Evolutionary conservation across 1,140 invertebrate genomes (phyloP).

Genomic region (Oncopeltus fasciatus): DNA sequence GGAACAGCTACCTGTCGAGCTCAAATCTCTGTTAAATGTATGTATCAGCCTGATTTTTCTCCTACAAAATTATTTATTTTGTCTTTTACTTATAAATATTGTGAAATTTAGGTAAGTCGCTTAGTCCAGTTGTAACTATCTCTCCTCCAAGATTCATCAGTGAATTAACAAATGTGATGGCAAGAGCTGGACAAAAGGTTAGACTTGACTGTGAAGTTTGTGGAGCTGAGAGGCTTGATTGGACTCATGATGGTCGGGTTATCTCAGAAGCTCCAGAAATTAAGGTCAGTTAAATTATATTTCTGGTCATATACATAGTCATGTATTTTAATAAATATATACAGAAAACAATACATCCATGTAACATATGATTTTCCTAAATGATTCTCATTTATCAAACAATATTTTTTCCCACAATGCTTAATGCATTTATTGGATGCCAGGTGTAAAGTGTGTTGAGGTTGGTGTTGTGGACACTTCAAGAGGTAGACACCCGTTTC

Average conservation of each 20-base stretch:
- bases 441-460: too few relatives aligned
- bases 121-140: not conserved
- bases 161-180: conserved; percentile 45
- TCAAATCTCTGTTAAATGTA: conserved; percentile 37
- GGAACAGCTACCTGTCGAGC: conserved; percentile 45
- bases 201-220: conserved; percentile 50
- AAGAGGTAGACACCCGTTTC: too few relatives aligned
- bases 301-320: conserved; percentile 13
- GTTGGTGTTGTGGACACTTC: too few relatives aligned
- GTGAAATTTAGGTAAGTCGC: not conserved
- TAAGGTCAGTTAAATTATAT: too few relatives aligned
- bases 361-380: too few relatives aligned
- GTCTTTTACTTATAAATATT: not conserved
- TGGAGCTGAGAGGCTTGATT: conserved; percentile 44
- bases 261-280: conserved; percentile 37
- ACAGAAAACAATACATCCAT: too few relatives aligned
- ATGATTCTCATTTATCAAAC: too few relatives aligned
- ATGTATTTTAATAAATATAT: not conserved
- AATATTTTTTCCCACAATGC: too few relatives aligned
- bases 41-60: conserved; percentile 22
- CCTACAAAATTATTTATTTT: not conserved
- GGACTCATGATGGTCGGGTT: conserved; percentile 52
- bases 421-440: too few relatives aligned
- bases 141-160: conserved; percentile 34
- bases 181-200: conserved; percentile 45